Evolutionary conservation across 35 echinoderm and acorn worm genomes (phyloP).

Genomic region (Apostichopus japonicus): DNA sequence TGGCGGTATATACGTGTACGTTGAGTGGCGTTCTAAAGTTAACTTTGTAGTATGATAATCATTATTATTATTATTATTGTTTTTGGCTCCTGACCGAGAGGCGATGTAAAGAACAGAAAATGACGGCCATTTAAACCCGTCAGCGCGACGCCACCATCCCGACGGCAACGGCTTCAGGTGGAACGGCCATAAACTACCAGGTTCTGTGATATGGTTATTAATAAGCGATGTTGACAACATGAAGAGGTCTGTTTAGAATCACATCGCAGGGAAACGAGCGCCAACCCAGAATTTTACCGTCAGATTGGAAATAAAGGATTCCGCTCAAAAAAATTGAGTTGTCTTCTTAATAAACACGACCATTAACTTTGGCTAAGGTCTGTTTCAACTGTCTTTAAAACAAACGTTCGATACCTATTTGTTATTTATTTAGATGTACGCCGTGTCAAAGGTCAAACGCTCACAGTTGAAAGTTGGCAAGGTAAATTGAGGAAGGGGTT

Average conservation of each 20-base stretch:
- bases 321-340: conserved; percentile 7
- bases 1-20: not conserved
- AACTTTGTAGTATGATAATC: not conserved
- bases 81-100: not conserved
- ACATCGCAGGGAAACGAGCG: not conserved
- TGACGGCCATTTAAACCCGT: conserved; percentile 26
- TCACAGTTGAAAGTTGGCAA: conserved; percentile 10
- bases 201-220: conserved; percentile 10
- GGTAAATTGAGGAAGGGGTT: not conserved
- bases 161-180: conserved; percentile 26
- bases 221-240: conserved; percentile 38
- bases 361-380: conserved; percentile 19
- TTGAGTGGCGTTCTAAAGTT: conserved; percentile 22
- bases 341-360: conserved; percentile 34
- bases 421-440: conserved; percentile 28
- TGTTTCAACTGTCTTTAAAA: conserved; percentile 47
- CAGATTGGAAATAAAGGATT: conserved; percentile 12
- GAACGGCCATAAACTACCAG: conserved; percentile 28
- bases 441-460: conserved; percentile 43
- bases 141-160: not conserved
- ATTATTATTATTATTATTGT: too few species aligned
- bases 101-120: conserved; percentile 22
- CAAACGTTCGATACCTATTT: conserved; percentile 30
- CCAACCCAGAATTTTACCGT: conserved; percentile 18
- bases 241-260: conserved; percentile 33